A percentile compares a stretch with the other conserved stretches of the same genome.
Evolutionary conservation across 2,888 invertebrate species (phyloP).

Genomic region (Catocala nupta): DNA sequence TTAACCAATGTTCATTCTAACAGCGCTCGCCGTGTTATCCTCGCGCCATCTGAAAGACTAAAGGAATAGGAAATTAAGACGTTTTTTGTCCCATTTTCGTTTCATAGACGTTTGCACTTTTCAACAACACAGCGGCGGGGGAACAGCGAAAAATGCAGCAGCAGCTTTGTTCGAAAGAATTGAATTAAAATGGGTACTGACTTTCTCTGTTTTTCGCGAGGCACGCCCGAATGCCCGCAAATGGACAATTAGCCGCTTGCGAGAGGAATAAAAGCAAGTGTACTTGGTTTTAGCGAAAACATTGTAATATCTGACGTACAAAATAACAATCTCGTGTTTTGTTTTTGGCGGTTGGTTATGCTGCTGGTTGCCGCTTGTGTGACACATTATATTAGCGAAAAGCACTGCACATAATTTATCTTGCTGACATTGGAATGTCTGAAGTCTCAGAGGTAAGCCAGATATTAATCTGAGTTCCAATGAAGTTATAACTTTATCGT

Average conservation of each 20-base stretch:
- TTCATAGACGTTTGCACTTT: slow-evolving; percentile 76
- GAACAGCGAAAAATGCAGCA: slow-evolving; percentile 74
- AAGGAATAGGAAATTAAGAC: slow-evolving; percentile 76
- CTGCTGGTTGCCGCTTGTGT: too few species aligned
- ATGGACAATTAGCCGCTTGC: slow-evolving; percentile 80
- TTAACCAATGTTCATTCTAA: slow-evolving; percentile 41
- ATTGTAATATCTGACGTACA: slow-evolving; percentile 58
- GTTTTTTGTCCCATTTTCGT: slow-evolving; percentile 72
- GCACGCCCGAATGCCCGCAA: slow-evolving; percentile 79
- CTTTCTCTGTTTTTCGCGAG: slow-evolving; percentile 78
- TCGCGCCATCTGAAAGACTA: slow-evolving; percentile 54
- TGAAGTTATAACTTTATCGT: too few species aligned
- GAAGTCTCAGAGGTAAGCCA: too few species aligned
- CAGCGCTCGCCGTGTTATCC: slow-evolving; percentile 47
- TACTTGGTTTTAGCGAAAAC: slow-evolving; percentile 62
- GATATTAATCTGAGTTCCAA: too few species aligned
- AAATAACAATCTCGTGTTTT: slow-evolving; percentile 15
- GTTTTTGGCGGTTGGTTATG: not conserved
- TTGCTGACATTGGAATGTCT: too few species aligned
- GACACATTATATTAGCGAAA: too few species aligned
- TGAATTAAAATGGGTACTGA: slow-evolving; percentile 82
- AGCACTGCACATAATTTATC: too few species aligned
- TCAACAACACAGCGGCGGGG: slow-evolving; percentile 68
- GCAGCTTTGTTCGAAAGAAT: slow-evolving; percentile 81
- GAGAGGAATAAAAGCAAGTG: slow-evolving; percentile 50